Base-by-base conservation (phyloP, 1,140 invertebrate species). In the Spodoptera frugiperda region DNA sequence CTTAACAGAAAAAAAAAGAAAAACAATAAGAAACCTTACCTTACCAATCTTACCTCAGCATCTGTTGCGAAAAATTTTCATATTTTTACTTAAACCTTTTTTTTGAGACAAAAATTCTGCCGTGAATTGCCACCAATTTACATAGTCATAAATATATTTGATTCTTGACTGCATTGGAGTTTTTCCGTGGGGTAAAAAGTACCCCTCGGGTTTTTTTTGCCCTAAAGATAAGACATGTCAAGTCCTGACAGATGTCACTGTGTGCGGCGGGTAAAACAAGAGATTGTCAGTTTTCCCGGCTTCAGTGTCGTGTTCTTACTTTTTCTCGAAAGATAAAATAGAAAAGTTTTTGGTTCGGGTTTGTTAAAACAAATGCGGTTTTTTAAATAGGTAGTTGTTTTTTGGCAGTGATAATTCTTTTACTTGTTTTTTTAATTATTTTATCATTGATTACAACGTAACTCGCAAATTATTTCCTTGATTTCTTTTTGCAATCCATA, bases 141-240 rank as follows among this genome's bases (percentile, higher is more conserved):
- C 90, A 92, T 92, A 92, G 89, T 93, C 89, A 93, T 93, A 93
- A 93, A 93, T 92, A 92, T 87, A 87, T 91, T 90, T 85, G 78
- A 78, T 81, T 79, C 80, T 44, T 61, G 48, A 72, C 78, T 79
- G 75, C 76, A 76, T 78, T 81, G 75, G 77, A 71, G 77, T 77
- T 74, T n/a, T 48, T 21, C 78, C 78, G 78, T 55, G 67, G 78
- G 78, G 78, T 79, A 68, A 63, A 11, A 8, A 4, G 72, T 51
- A 76, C 84, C 84, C 84, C 86, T 78, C 79, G 82, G 85, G 86
- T 82, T 84, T 91, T 90, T 88, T 87, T 89, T 81, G 82, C 82
- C 85, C 84, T 83, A 57, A 80, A 90, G 91, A 93, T 93, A 93
- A 92, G 90, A 91, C 79, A 72, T 86, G 89, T 89, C 89, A 86